Evolutionary conservation across 2,888 invertebrate genomes (phyloP), one percentile per base, ranked within the genome.

Genomic region (Liodrosophila aerea): DNA sequence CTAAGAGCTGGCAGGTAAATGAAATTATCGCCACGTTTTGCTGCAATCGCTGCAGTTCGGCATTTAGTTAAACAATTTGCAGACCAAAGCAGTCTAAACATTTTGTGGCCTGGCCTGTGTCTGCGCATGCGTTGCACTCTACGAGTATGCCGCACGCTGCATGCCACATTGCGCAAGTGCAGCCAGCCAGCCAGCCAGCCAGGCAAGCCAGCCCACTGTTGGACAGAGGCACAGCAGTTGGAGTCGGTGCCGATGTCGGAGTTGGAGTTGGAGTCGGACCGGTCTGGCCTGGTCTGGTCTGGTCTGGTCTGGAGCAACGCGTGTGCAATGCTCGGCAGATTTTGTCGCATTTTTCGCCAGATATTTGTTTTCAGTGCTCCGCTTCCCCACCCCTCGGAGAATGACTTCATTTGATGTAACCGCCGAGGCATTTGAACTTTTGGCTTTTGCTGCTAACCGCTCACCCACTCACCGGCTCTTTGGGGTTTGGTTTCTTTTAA

Each of bases 1-100:
- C n/a, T 13, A 37, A 70, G 71, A 56, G 53, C 64, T 64, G 61
- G 49, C 58, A 47, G 39, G 34, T 60, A 57, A 61, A 51, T 50
- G 62, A 70, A 78, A 82, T 85, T 85, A 82, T 85, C 82, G 68
- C 70, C 85, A 70, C 85, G 49, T 73, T 81, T 81, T 81, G 64
- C 60, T 45, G 83, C 80, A 73, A 82, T 82, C 70, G 62, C 61
- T 36, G 60, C 78, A 75, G 65, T 68, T 76, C 57, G 57, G 40
- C 78, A 60, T 80, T 81, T 83, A 83, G 85, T 64, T 51, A 73
- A 73, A 77, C 83, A 81, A 78, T 84, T 78, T 81, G 78, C 78
- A 63, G 75, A 44, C 78, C 72, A 58, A 72, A 84, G 76, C 64
- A 43, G 53, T 22, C 74, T 71, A 74, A 81, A 81, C 22, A 22